Base-by-base conservation (phyloP, 2,113 vertebrate genomes). In the Cochlearius cochlearius region DNA sequence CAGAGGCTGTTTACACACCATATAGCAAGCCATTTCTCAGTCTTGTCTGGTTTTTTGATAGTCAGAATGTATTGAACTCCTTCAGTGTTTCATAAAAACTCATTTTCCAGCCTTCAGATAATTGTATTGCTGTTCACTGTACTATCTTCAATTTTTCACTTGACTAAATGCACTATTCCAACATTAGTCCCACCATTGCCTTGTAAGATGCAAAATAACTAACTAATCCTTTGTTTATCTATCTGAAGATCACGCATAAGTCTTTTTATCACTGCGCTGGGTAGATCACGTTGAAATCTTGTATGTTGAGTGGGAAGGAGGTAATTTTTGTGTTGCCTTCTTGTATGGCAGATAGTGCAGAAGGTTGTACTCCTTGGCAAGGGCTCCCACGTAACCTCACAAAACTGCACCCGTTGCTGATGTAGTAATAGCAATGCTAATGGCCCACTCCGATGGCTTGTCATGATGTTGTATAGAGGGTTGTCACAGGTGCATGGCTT, bases 141-240 rank as follows among this genome's bases (percentile, higher is more conserved):
- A 63, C 90, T 60, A 36, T 73, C 94, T 94, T 72, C 93, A 95
- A 95, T 96, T 96, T 95, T 93, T 96, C 88, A 96, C 86, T 93
- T 90, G 86, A 86, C 85, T 96, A 94, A 88, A 83, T 86, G 74
- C 82, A 71, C 39, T 88, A 58, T 93, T 88, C 75, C 79, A 67
- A 47, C 56, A 78, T 93, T 86, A 93, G 72, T 77, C 75, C 79
- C 63, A 80, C 81, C 79, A 62, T 66, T 73, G 87, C 92, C 81
- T 63, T 22, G 12, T 78, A 82, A 77, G 85, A 90, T 93, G 79
- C 92, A 95, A 95, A 95, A 78, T 60, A 94, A 55, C 88, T 36
- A 74, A 53, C 41, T 88, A 68, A 92, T 75, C 58, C 41, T 1
- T 3, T 55, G 62, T 93, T 97, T 83, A 83, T 90, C 53, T 79